phyloP scores from a whole-genome alignment of 2,888 invertebrate genomes.

The Merodon equestris region DNA sequence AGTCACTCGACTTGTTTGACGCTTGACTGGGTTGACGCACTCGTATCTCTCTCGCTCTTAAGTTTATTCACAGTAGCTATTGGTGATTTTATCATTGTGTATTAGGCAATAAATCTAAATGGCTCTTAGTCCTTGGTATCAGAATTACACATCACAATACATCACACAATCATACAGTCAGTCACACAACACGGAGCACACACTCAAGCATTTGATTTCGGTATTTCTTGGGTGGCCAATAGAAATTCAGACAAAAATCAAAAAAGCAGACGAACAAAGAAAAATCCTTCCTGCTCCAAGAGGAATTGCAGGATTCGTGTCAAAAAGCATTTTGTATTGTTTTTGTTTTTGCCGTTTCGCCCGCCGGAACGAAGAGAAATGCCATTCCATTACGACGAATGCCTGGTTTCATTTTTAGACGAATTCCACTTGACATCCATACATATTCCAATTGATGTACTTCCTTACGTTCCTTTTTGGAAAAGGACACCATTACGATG shows the following conservation, averaged over 20 bases:
- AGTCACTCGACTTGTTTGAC: too few relatives aligned
- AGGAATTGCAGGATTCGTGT: slow-evolving; percentile 54
- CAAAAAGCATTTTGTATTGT: slow-evolving; percentile 61
- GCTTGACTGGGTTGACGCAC: too few relatives aligned
- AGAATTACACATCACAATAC: neutral
- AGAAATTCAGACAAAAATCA: too few relatives aligned
- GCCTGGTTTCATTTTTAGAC: slow-evolving; percentile 25
- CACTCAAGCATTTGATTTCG: slow-evolving; percentile 35
- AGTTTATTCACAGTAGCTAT: slow-evolving; percentile 42
- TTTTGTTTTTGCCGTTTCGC: slow-evolving; percentile 9
- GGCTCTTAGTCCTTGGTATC: slow-evolving; percentile 41
- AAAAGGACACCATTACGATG: slow-evolving; percentile 1
- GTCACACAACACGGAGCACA: too few relatives aligned
- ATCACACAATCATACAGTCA: too few relatives aligned
- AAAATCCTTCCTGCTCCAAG: neutral
- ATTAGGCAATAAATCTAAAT: slow-evolving; percentile 67
- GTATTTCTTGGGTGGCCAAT: slow-evolving; percentile 14
- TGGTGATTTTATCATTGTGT: slow-evolving; percentile 62
- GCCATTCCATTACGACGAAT: neutral
- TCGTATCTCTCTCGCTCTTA: neutral
- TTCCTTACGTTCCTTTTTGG: neutral
- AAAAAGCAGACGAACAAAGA: too few relatives aligned
- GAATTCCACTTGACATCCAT: slow-evolving; percentile 25
- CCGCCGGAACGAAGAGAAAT: slow-evolving; percentile 21
- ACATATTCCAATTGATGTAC: slow-evolving; percentile 15